Conservation (phyloP, 2,888 invertebrate genomes). For the Sympetrum striolatum region DNA sequence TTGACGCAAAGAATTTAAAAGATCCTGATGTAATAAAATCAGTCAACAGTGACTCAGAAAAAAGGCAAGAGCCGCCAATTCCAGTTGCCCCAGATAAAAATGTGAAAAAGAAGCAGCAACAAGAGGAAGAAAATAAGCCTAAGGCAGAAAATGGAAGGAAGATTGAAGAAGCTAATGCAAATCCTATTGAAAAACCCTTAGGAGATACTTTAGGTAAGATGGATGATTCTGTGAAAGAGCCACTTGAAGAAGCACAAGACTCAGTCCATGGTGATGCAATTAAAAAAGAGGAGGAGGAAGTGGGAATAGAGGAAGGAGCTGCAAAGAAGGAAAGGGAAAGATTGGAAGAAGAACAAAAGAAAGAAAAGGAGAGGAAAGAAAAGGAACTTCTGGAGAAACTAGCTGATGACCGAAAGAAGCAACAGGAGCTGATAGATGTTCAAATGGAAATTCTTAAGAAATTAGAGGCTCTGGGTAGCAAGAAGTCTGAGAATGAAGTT, state of each 20-base stretch:
- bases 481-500: constrained; percentile 45
- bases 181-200: constrained; percentile 52
- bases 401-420: constrained; percentile 72
- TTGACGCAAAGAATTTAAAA: constrained; percentile 25
- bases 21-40: constrained; percentile 6
- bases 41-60: background rate
- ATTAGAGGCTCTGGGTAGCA: constrained; percentile 65
- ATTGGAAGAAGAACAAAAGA: constrained; percentile 48
- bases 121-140: constrained; percentile 52
- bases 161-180: constrained; percentile 46
- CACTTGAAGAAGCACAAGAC: constrained; percentile 14
- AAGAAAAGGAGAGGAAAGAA: constrained; percentile 52
- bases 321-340: constrained; percentile 60
- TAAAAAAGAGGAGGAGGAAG: constrained; percentile 49
- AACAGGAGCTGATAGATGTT: constrained; percentile 71
- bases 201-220: constrained; percentile 56
- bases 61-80: constrained; percentile 57
- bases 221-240: constrained; percentile 14
- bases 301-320: constrained; percentile 61
- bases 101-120: constrained; percentile 53
- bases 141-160: constrained; percentile 43
- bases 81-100: constrained; percentile 56
- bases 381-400: constrained; percentile 68
- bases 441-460: constrained; percentile 70
- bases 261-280: constrained; percentile 22